Conservation (phyloP, 2,888 invertebrate species). For the Acleris sparsana region DNA sequence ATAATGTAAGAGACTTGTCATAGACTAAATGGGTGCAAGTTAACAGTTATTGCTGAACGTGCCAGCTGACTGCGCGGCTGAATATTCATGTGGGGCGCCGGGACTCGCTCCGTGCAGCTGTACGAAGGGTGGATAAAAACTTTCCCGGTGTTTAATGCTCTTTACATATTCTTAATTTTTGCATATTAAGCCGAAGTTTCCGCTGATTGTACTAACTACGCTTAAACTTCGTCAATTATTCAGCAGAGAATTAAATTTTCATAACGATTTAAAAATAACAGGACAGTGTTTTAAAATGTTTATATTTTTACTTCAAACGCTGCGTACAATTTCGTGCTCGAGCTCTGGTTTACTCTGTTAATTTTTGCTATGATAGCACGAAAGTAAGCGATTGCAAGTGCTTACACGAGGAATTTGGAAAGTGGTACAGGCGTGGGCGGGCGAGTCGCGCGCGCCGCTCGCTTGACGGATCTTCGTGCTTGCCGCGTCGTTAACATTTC, state of each 20-base stretch:
- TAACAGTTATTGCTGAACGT: constrained; percentile 74
- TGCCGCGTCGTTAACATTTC: constrained; percentile 72
- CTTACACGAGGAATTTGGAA: constrained; percentile 81
- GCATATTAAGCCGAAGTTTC: constrained; percentile 32
- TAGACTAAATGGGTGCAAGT: constrained; percentile 62
- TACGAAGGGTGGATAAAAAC: constrained; percentile 31
- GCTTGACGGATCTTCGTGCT: constrained; percentile 75
- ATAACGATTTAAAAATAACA: constrained; percentile 14
- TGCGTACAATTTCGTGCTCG: neutral
- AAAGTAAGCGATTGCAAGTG: constrained; percentile 76
- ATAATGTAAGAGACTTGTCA: constrained; percentile 32
- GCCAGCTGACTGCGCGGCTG: constrained; percentile 60
- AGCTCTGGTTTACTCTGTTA: constrained; percentile 1
- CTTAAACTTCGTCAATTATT: constrained; percentile 30
- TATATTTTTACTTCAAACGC: neutral
- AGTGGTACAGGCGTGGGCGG: constrained; percentile 80
- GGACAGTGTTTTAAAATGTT: neutral
- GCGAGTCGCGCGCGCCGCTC: constrained; percentile 67
- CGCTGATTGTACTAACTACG: constrained; percentile 25
- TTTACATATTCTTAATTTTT: constrained; percentile 37
- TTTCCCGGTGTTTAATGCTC: constrained; percentile 35
- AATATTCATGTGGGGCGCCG: constrained; percentile 72
- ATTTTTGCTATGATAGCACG: constrained; percentile 52
- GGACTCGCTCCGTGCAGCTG: constrained; percentile 43
- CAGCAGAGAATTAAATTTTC: constrained; percentile 19